Conservation (phyloP, 2,797 vertebrate species). For the Melanitta fusca region DNA sequence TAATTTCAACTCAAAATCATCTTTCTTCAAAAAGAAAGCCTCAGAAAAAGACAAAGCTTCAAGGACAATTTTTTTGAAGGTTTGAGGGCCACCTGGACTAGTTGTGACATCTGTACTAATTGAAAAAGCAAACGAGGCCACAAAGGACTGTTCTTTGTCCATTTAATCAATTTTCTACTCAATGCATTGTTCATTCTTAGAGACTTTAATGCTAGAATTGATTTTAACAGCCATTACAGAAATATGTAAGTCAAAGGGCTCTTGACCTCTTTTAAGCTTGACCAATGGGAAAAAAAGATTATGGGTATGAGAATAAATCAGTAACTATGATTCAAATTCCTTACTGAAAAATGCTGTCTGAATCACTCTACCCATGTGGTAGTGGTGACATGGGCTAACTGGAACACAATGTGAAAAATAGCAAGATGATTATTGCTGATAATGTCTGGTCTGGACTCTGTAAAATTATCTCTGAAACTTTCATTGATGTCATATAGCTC, state of each 20-base stretch:
- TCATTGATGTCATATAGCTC: background rate
- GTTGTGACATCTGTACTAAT: constrained; percentile 84
- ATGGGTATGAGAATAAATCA: constrained; percentile 80
- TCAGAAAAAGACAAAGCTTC: constrained; percentile 76
- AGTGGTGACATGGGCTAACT: constrained; percentile 44
- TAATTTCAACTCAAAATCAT: constrained; percentile 64
- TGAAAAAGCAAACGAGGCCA: constrained; percentile 84
- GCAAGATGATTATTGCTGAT: constrained; percentile 5
- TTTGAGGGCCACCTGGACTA: constrained; percentile 81
- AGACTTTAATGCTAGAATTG: constrained; percentile 85
- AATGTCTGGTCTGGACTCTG: background rate
- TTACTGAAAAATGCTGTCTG: constrained; percentile 69
- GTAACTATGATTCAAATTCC: constrained; percentile 75
- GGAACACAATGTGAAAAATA: constrained; percentile 57
- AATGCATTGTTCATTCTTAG: constrained; percentile 84
- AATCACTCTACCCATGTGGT: constrained; percentile 64
- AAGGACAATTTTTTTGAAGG: constrained; percentile 77
- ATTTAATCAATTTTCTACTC: constrained; percentile 86
- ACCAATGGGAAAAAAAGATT: constrained; percentile 77
- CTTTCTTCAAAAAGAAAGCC: constrained; percentile 47
- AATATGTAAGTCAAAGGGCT: constrained; percentile 83
- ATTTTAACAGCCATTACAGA: constrained; percentile 85
- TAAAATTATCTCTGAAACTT: constrained; percentile 59
- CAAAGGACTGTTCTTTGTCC: constrained; percentile 84
- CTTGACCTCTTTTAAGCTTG: constrained; percentile 80